Evolutionary conservation across 1,140 invertebrate species (phyloP).

Genomic region (Caligus rogercresseyi): DNA sequence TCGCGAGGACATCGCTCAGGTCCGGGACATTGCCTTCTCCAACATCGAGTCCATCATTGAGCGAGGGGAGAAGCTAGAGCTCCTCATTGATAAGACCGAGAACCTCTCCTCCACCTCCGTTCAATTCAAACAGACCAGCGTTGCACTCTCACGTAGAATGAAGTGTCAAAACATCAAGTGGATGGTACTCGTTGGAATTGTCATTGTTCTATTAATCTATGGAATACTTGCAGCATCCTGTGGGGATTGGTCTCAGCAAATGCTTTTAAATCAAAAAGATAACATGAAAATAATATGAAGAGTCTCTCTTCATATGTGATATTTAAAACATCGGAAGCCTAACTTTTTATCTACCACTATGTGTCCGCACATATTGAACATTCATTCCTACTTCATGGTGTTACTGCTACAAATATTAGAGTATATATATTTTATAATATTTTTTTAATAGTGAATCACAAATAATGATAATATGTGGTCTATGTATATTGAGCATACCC

Average conservation of each 20-base stretch:
- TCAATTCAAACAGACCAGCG: slow-evolving; percentile 24
- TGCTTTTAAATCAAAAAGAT: slow-evolving; percentile 4
- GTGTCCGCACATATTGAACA: too few species aligned
- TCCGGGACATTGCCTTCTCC: slow-evolving; percentile 25
- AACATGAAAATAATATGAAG: neutral
- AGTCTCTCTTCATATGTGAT: neutral
- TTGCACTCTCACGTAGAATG: slow-evolving; percentile 24
- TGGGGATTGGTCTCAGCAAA: slow-evolving; percentile 5
- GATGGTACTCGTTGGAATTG: slow-evolving; percentile 23
- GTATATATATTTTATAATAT: too few species aligned
- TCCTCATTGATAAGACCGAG: slow-evolving; percentile 25
- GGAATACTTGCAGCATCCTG: slow-evolving; percentile 23
- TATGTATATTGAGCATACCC: too few species aligned
- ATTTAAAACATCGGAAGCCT: neutral
- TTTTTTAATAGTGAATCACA: too few species aligned
- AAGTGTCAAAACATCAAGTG: slow-evolving; percentile 28
- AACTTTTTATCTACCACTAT: too few species aligned
- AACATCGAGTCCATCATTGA: slow-evolving; percentile 26
- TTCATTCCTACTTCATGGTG: too few species aligned
- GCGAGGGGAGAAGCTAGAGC: slow-evolving; percentile 24
- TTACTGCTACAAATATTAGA: too few species aligned
- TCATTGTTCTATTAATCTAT: slow-evolving; percentile 23
- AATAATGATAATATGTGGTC: too few species aligned
- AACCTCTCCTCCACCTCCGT: slow-evolving; percentile 21
- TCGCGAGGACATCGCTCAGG: slow-evolving; percentile 24